These are phyloP conservation scores for Archivesica marissinica DNA, from an alignment of 1,140 invertebrate species.

Conservation along the genomic window DNA sequence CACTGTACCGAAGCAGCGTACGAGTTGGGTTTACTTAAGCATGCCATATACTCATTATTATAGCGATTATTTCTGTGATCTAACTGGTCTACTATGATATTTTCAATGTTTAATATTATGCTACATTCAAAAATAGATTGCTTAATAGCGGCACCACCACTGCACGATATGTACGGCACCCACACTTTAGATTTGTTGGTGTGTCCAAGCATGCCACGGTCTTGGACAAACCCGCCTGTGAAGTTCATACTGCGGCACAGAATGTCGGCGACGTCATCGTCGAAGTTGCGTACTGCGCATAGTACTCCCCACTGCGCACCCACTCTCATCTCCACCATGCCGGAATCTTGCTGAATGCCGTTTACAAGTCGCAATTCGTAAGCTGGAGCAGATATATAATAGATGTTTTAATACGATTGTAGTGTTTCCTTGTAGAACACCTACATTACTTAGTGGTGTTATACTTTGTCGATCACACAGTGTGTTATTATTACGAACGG, in stretches of 20 bases:
- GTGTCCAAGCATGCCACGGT: slow-evolving; percentile 6
- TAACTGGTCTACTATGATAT: slow-evolving; percentile 7
- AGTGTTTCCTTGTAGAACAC: too few species aligned
- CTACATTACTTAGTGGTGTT: too few species aligned
- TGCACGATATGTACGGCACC: slow-evolving; percentile 49
- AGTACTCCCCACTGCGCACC: slow-evolving; percentile 38
- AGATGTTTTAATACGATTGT: too few species aligned
- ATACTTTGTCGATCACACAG: too few species aligned
- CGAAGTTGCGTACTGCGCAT: slow-evolving; percentile 25
- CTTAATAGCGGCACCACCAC: background rate
- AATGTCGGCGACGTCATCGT: slow-evolving; percentile 52
- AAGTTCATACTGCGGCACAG: slow-evolving; percentile 51
- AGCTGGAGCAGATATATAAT: too few species aligned
- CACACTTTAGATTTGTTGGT: slow-evolving; percentile 19
- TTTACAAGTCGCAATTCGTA: slow-evolving; percentile 41
- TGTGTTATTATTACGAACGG: too few species aligned
- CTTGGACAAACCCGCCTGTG: slow-evolving; percentile 25
- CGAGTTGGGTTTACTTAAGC: slow-evolving; percentile 38
- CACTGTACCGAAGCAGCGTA: slow-evolving; percentile 48
- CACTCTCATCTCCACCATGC: slow-evolving; percentile 54
- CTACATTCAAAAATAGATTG: slow-evolving; percentile 43
- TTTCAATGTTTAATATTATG: slow-evolving; percentile 21
- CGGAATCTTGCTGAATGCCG: background rate
- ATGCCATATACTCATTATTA: slow-evolving; percentile 35
- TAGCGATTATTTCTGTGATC: slow-evolving; percentile 22